phyloP scores from a whole-genome alignment of 1,140 invertebrate species.

The Druon quercuslanigerum region DNA sequence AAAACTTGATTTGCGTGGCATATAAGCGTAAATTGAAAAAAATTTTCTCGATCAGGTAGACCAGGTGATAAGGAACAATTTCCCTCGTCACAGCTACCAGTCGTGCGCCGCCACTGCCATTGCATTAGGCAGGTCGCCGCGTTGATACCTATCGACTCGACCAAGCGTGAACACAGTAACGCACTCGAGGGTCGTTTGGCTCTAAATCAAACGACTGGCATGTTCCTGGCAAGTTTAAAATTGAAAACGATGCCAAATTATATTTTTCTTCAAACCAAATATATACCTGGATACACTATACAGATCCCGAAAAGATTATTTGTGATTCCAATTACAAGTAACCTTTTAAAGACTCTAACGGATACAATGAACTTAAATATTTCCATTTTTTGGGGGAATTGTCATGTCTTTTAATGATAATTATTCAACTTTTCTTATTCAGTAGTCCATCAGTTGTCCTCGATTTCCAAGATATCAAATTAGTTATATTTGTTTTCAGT shows the following conservation, averaged over 20 bases:
- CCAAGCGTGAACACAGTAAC: slow-evolving; percentile 65
- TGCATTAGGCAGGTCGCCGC: slow-evolving; percentile 64
- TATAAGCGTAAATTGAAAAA: slow-evolving; percentile 20
- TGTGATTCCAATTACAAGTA: background rate
- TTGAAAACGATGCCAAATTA: slow-evolving; percentile 21
- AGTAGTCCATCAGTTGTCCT: no score
- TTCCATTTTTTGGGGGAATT: no score
- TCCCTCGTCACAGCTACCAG: slow-evolving; percentile 51
- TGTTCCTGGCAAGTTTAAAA: slow-evolving; percentile 3
- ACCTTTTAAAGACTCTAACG: background rate
- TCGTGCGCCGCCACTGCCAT: slow-evolving; percentile 48
- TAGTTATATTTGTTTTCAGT: no score
- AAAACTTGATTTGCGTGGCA: background rate
- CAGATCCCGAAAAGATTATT: background rate
- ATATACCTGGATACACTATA: background rate
- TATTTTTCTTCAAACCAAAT: background rate
- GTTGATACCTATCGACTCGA: slow-evolving; percentile 63
- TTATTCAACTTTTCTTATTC: no score
- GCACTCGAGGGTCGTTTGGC: slow-evolving; percentile 56
- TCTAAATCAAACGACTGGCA: slow-evolving; percentile 46
- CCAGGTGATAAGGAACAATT: slow-evolving; percentile 64
- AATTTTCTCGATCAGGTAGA: slow-evolving; percentile 47
- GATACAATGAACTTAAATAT: no score
- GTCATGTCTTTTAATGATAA: no score
- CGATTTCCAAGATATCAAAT: no score